Conservation (phyloP, 2,113 vertebrate genomes). For the Erythrocercus mccallii region DNA sequence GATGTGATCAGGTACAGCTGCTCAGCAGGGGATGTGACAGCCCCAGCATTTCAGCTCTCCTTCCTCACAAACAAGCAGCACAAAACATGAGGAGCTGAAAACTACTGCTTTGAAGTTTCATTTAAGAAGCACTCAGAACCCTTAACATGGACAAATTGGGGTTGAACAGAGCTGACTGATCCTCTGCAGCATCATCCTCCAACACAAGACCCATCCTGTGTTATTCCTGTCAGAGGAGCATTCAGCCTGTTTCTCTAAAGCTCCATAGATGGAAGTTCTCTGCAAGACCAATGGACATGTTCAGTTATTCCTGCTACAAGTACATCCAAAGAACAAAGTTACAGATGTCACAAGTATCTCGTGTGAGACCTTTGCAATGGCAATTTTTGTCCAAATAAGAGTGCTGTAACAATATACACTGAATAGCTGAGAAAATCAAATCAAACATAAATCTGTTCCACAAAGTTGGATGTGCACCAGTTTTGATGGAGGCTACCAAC, state of each 20-base stretch:
- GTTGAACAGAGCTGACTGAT: neutral
- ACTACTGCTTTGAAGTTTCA: neutral
- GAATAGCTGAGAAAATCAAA: neutral
- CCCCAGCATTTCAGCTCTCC: neutral
- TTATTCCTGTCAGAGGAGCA: neutral
- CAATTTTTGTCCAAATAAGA: neutral
- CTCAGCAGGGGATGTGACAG: neutral
- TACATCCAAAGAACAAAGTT: neutral
- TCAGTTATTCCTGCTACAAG: neutral
- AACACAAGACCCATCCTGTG: neutral
- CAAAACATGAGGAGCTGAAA: neutral
- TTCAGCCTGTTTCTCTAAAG: neutral
- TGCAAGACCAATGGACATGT: neutral
- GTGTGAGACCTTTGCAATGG: neutral
- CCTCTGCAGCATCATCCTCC: neutral
- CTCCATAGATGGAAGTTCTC: neutral
- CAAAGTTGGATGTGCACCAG: neutral
- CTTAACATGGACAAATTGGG: neutral
- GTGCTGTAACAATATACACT: neutral
- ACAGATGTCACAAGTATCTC: neutral
- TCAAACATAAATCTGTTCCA: neutral
- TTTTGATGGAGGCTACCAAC: neutral
- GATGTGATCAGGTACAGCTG: fast-evolving
- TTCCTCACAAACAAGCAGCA: neutral
- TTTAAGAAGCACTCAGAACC: neutral